Percentiles rank a stretch among this genome's conserved stretches.
Evolutionary conservation across 2,113 vertebrate genomes (phyloP).

Genomic region (Cricetomys ansorgei): DNA sequence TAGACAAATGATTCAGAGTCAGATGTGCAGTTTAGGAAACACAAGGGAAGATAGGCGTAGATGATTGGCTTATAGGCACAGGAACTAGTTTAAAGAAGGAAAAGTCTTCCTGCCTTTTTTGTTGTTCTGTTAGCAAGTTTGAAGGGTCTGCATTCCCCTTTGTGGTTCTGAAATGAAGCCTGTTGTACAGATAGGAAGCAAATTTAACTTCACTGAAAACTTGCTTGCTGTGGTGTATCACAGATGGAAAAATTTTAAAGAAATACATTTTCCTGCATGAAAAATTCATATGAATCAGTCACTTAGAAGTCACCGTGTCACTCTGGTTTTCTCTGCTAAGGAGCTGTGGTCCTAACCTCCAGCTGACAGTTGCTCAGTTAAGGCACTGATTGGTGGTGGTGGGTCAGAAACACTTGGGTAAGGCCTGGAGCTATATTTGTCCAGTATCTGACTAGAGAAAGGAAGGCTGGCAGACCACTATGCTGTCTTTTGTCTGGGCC

Average conservation of each 20-base stretch:
- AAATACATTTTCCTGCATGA: conserved; percentile 15
- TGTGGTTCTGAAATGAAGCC: conserved; percentile 54
- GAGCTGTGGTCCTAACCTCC: conserved; percentile 5
- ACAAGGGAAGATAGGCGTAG: conserved; percentile 17
- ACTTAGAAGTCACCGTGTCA: not conserved
- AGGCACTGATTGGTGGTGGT: not conserved
- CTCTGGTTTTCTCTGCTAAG: conserved; percentile 15
- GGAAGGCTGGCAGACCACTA: not conserved
- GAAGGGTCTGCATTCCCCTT: conserved; percentile 42
- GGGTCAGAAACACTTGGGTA: conserved; percentile 26
- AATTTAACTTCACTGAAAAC: conserved; percentile 21
- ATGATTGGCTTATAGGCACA: not conserved
- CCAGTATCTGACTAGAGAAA: conserved; percentile 17
- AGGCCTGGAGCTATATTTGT: conserved; percentile 10
- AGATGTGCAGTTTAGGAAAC: conserved; percentile 49
- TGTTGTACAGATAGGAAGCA: not conserved
- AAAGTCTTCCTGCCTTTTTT: not conserved
- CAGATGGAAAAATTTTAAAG: conserved; percentile 55
- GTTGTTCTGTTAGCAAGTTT: conserved; percentile 39
- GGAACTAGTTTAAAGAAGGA: conserved; percentile 56
- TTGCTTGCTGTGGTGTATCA: conserved; percentile 29
- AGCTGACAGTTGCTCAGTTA: conserved; percentile 22
- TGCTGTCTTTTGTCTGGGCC: not conserved
- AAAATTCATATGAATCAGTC: conserved; percentile 14
- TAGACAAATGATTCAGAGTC: conserved; percentile 35